phyloP scores from a whole-genome alignment of 2,113 vertebrate genomes.

The Microcebus jonahi region DNA sequence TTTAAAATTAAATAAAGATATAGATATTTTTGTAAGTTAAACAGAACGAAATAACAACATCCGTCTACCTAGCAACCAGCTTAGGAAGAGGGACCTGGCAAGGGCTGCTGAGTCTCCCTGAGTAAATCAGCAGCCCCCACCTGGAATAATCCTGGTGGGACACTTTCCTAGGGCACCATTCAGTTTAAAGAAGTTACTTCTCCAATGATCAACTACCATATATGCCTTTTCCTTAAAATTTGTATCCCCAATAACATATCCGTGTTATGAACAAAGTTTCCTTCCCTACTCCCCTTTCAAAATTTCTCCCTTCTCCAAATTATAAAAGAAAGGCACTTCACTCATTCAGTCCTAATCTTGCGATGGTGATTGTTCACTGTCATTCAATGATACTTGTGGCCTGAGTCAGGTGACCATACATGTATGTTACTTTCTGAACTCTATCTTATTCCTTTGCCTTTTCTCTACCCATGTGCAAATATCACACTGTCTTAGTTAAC shows the following conservation, averaged over 20 bases:
- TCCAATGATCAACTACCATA: neutral
- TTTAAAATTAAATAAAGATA: neutral
- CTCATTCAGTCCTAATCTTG: neutral
- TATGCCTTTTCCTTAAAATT: neutral
- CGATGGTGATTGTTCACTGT: too few relatives aligned
- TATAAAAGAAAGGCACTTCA: neutral
- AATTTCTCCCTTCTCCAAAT: neutral
- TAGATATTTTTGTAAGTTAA: neutral
- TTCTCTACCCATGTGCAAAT: neutral
- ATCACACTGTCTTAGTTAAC: neutral
- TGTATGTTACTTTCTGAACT: neutral
- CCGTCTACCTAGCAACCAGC: neutral
- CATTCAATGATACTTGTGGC: neutral
- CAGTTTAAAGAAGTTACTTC: neutral
- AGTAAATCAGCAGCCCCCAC: neutral
- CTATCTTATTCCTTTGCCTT: neutral
- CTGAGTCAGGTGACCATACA: rapidly evolving
- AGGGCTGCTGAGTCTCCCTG: neutral
- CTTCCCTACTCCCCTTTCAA: neutral
- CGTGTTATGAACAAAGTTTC: neutral
- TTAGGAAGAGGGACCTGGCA: neutral
- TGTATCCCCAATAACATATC: neutral
- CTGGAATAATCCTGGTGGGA: neutral
- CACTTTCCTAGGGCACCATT: neutral
- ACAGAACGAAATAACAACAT: neutral